These are phyloP conservation scores for Centrocercus urophasianus DNA, from an alignment of 2,113 vertebrate genomes.

Conservation along the genomic window DNA sequence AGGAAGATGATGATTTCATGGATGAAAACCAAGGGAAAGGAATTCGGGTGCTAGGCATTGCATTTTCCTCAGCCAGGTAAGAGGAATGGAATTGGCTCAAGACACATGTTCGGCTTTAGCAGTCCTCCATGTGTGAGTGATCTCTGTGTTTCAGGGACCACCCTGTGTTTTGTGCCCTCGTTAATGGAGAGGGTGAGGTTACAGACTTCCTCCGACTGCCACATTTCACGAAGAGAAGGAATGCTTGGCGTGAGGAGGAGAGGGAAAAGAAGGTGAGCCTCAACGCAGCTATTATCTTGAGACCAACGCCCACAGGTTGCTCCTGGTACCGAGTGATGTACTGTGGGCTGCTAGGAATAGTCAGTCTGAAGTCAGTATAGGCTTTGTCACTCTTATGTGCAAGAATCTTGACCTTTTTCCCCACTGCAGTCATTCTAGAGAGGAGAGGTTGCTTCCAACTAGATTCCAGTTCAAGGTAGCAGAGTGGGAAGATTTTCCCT, in stretches of 20 bases:
- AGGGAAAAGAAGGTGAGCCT: conserved; percentile 91
- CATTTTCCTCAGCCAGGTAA: conserved; percentile 94
- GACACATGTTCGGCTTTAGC: not conserved
- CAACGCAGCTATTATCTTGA: not conserved
- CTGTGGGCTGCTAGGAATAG: not conserved
- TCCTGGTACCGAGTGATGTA: fast-evolving
- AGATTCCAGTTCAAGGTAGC: not conserved
- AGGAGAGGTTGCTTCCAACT: not conserved
- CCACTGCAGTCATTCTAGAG: not conserved
- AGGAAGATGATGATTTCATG: conserved; percentile 98
- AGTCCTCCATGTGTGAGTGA: not conserved
- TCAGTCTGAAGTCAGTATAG: not conserved
- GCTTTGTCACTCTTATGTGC: not conserved
- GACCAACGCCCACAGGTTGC: fast-evolving
- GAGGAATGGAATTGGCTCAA: not conserved
- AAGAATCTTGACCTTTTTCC: not conserved
- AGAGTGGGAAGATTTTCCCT: not conserved
- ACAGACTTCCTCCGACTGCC: conserved; percentile 95
- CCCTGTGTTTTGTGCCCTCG: conserved; percentile 95
- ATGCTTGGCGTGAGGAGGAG: conserved; percentile 95
- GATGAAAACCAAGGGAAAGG: conserved; percentile 96
- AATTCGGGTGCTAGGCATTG: conserved; percentile 93
- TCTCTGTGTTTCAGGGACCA: conserved; percentile 84
- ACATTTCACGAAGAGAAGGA: conserved; percentile 94
- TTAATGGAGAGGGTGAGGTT: conserved; percentile 96